A percentile compares a stretch with the other conserved stretches of the same genome.
Evolutionary conservation across 2,113 vertebrate species (phyloP).

Genomic region (Rhinogobius similis): DNA sequence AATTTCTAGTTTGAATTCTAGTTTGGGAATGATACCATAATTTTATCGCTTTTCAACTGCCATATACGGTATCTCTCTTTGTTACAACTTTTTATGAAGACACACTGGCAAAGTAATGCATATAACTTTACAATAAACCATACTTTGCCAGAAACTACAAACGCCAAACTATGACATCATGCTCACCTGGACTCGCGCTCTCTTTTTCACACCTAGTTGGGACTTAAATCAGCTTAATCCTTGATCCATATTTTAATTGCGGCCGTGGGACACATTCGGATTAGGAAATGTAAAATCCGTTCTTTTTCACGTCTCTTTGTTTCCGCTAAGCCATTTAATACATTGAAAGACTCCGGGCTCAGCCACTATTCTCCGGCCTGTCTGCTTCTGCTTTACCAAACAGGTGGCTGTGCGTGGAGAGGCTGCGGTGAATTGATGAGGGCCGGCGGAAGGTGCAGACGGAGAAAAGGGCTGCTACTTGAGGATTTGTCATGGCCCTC

Average conservation of each 20-base stretch:
- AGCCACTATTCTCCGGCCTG: conserved; percentile 22
- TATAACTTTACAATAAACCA: neutral
- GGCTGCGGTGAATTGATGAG: conserved; percentile 23
- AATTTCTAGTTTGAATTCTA: no score
- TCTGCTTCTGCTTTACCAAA: conserved; percentile 47
- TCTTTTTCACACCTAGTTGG: conserved; percentile 20
- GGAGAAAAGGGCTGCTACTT: conserved; percentile 29
- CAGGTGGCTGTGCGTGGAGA: conserved; percentile 49
- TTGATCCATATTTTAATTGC: conserved; percentile 59
- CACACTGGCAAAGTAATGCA: no score
- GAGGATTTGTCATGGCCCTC: conserved; percentile 46
- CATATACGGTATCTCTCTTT: no score
- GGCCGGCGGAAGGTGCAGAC: conserved; percentile 18
- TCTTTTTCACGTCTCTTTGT: conserved; percentile 36
- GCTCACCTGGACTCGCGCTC: conserved; percentile 16
- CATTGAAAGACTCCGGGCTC: conserved; percentile 43
- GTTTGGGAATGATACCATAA: no score
- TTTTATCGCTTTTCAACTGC: no score
- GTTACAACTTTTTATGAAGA: no score
- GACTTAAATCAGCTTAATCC: conserved; percentile 22
- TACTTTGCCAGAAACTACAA: neutral
- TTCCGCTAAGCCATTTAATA: conserved; percentile 35
- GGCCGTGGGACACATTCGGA: conserved; percentile 49
- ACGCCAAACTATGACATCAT: conserved; percentile 26
- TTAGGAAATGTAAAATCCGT: conserved; percentile 46